Base-by-base conservation (phyloP, 2,797 vertebrate species). In the Dromococcyx pavoninus region DNA sequence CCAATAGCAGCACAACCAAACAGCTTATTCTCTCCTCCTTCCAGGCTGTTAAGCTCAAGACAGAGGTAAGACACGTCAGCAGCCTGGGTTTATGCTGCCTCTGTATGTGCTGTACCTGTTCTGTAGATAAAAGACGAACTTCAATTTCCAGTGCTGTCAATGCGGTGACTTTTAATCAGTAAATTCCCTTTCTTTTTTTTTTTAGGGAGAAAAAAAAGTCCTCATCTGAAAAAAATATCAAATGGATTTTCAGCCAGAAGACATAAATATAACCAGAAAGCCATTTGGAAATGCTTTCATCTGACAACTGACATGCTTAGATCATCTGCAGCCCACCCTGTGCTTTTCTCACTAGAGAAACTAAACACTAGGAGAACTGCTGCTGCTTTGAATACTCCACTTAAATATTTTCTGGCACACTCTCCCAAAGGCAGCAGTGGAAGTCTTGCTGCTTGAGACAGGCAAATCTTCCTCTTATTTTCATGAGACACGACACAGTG, bases 211-310 rank as follows among this genome's bases (percentile, higher is more conserved):
- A 92, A 94, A 86, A 92, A 83, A 93, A 77, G 23, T 57, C 41
- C n/a, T 95, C 89, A 75, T 95, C 87, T 94, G 92, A 94, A 96
- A 97, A 95, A 96, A 95, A 95, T 13, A 95, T 96, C 95, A 96
- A 95, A 92, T 96, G 73, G 89, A 61, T 95, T 97, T 96, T 88
- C 95, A 96, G 91, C 89, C 93, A 96, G 88, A 97, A 96, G 93
- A 95, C 93, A 94, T 97, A 96, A 97, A 97, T 97, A 97, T 96
- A 96, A 94, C 92, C 95, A 96, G 95, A 94, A 96, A 96, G 92
- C 89, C 91, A 96, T 97, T 96, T 95, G 94, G 95, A 96, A 96
- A 96, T 91, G 94, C 95, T 97, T 96, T 97, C 95, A 97, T 97
- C 94, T 97, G 95, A 97, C 96, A 97, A 96, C 95, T 97, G 95